Percentiles rank a stretch among this genome's conserved stretches.
phyloP scores from a whole-genome alignment of 2,888 invertebrate genomes.

The Tenthredo distinguenda region DNA sequence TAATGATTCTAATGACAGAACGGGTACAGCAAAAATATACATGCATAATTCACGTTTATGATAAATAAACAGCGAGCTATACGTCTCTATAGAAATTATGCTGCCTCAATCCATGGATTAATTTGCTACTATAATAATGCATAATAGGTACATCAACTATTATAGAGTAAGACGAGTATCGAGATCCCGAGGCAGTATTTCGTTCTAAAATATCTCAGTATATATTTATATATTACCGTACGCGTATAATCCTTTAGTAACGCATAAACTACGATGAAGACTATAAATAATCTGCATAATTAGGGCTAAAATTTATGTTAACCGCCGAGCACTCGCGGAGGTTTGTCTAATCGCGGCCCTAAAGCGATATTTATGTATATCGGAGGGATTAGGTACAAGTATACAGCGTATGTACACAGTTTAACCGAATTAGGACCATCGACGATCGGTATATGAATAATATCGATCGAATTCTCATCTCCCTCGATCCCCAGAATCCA shows the following conservation, averaged over 20 bases:
- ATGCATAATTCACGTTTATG: background rate
- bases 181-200: background rate
- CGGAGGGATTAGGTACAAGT: background rate
- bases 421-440: background rate
- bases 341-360: slow-evolving; percentile 1
- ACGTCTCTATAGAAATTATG: background rate
- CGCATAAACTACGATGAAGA: background rate
- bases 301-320: slow-evolving; percentile 20
- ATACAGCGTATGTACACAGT: background rate
- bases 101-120: background rate
- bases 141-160: background rate
- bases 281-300: slow-evolving; percentile 23
- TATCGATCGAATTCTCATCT: background rate
- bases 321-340: background rate
- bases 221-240: background rate
- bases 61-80: background rate
- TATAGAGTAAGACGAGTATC: background rate
- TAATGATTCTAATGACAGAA: background rate
- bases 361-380: slow-evolving; percentile 22
- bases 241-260: background rate
- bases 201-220: background rate
- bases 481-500: background rate
- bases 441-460: background rate
- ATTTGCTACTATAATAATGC: background rate
- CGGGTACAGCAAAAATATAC: background rate